Conservation (phyloP, 2,888 invertebrate genomes). For the Epinotia bilunana region DNA sequence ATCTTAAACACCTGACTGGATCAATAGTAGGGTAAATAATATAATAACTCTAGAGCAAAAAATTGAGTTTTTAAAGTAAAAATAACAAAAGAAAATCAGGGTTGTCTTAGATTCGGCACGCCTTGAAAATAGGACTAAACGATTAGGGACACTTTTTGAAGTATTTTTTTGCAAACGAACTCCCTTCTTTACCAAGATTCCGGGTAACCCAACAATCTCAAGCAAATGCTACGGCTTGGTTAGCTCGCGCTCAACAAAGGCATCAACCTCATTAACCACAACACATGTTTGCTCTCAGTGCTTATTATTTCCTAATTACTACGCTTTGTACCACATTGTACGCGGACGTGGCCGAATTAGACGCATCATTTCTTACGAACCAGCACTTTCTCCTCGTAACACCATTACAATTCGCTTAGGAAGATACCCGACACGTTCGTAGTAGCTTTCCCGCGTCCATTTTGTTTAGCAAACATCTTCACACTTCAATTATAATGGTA, state of each 20-base stretch:
- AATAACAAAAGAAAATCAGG: too few relatives aligned
- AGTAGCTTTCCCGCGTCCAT: constrained; percentile 9
- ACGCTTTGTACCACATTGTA: constrained; percentile 55
- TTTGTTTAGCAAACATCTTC: not conserved
- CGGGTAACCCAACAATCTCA: constrained; percentile 22
- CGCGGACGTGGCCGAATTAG: constrained; percentile 53
- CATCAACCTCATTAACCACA: constrained; percentile 48
- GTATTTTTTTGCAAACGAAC: constrained; percentile 11
- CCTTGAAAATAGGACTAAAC: too few relatives aligned
- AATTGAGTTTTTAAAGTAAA: too few relatives aligned
- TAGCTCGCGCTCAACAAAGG: constrained; percentile 40
- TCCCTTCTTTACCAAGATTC: constrained; percentile 13
- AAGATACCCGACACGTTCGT: constrained; percentile 40
- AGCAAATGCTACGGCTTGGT: constrained; percentile 39
- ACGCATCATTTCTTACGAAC: constrained; percentile 62
- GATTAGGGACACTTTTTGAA: not conserved
- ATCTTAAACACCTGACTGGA: too few relatives aligned
- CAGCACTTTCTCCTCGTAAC: constrained; percentile 57
- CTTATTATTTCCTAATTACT: constrained; percentile 64
- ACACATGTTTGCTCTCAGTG: constrained; percentile 53
- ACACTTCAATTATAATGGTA: not conserved
- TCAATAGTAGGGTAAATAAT: too few relatives aligned
- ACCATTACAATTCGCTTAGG: constrained; percentile 52
- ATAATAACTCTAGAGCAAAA: too few relatives aligned
- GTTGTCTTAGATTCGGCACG: too few relatives aligned